A percentile compares a stretch with the other conserved stretches of the same genome.
These are phyloP conservation scores for Holacanthella duospinosa DNA, from an alignment of 2,888 invertebrate genomes.

Conservation along the genomic window DNA sequence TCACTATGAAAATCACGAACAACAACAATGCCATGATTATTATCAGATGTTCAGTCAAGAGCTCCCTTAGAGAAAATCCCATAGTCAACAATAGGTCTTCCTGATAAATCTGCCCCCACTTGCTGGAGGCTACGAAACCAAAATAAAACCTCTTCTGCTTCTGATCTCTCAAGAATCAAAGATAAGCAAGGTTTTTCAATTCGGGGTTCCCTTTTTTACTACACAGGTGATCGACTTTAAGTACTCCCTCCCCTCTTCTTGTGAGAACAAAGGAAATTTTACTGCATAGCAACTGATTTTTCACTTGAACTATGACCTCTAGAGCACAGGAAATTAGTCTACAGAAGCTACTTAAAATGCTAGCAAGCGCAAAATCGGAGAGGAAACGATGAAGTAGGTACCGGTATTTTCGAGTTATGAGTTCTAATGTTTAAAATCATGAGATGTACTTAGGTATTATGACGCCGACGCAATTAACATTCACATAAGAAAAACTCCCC, in stretches of 20 bases:
- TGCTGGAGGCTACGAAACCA: slow-evolving; percentile 5
- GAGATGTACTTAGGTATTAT: no score
- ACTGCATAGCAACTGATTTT: no score
- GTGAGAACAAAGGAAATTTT: slow-evolving; percentile 1
- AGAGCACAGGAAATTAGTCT: no score
- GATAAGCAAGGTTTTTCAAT: no score
- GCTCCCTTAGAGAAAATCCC: not conserved
- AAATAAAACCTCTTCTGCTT: slow-evolving; percentile 3
- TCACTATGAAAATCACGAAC: not conserved
- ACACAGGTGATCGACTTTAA: slow-evolving; percentile 1
- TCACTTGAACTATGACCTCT: no score
- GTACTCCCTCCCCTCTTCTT: not conserved
- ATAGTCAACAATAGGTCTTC: not conserved
- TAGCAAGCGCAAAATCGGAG: not conserved
- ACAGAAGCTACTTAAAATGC: no score
- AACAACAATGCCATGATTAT: not conserved
- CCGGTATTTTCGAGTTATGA: no score
- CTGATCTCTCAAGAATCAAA: not conserved
- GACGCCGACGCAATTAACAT: no score
- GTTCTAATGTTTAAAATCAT: no score
- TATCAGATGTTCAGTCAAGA: not conserved
- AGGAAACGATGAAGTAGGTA: not conserved
- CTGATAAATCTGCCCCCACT: not conserved
- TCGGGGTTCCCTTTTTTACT: not conserved
- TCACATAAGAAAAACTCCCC: no score